Evolutionary conservation across 53 echinoderm and acorn worm species (phyloP).

Genomic region (Hippasteria phrygiana): DNA sequence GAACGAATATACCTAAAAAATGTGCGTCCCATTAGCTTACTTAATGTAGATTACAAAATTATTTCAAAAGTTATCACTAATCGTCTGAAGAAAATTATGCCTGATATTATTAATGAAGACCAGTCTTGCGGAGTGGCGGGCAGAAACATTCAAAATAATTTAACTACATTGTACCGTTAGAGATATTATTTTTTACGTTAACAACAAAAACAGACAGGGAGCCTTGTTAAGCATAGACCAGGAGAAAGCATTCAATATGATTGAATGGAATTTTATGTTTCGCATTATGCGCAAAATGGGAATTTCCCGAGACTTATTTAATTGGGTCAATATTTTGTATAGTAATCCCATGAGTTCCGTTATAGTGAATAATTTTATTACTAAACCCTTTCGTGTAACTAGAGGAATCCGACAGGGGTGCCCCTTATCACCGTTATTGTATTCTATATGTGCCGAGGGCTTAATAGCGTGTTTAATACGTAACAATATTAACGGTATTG

Average conservation of each 20-base stretch:
- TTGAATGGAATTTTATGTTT: conserved; percentile 29
- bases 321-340: conserved; percentile 34
- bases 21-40: neutral
- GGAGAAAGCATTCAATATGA: conserved; percentile 47
- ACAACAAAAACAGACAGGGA: neutral
- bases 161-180: neutral
- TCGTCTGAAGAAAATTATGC: neutral
- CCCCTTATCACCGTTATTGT: conserved; percentile 16
- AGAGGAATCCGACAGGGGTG: conserved; percentile 35
- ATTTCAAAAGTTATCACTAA: neutral
- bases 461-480: neutral
- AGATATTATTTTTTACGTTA: neutral
- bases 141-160: conserved; percentile 14
- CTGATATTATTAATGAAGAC: neutral
- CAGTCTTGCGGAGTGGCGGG: conserved; percentile 11
- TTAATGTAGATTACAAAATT: conserved; percentile 12
- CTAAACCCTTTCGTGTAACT: conserved; percentile 14
- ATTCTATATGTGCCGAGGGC: conserved; percentile 32
- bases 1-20: neutral
- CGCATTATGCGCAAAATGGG: neutral
- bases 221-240: conserved; percentile 11
- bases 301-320: conserved; percentile 4
- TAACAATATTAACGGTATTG: conserved; percentile 1
- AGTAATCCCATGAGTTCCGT: neutral
- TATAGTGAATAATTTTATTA: conserved; percentile 16